Base-by-base conservation (phyloP, 1,140 invertebrate genomes). In the Ceratina australensis region DNA sequence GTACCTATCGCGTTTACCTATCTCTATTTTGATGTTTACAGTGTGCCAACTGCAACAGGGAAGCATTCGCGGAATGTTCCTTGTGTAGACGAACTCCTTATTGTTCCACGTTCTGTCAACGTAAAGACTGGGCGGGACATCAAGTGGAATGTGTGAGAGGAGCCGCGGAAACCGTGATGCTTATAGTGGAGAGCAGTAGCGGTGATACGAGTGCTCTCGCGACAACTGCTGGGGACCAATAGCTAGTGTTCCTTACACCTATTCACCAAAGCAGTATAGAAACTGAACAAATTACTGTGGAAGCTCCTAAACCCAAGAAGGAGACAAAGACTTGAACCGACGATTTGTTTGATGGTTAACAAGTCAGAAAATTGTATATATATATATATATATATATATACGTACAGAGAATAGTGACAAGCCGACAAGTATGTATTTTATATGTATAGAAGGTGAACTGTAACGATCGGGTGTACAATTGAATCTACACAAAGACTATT, bases 41-140 rank as follows among this genome's bases (percentile, higher is more conserved):
- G 95, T 97, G 96, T 92, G 96, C 96, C 16, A 97, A 97, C 88
- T 97, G 96, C 85, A 96, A 97, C 90, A 93, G 96, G 73, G 96
- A 97, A 88, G 96, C 96, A 5, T 94, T 95, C 71, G 96, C 96
- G 0, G 96, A 97, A 88, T 97, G 97, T 90, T 97, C 96, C 0
- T 90, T 97, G 42, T 97, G 97, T 87, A 93, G 96, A 59, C 93
- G 96, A 67, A 97, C 96, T 3, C 96, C 96, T 47, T 97, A 97
- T 85, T 97, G 97, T 89, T 97, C 96, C 3, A 96, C 95, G 18
- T 97, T 96, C 89, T 97, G 96, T 90, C 96, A 97, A 90, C 94
- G 96, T 64, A 97, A 97, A 91, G 96, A 97, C 91, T 97, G 96
- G 96, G 94, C 93, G 26, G 94, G 94, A 28, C 96, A 97, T 91